Evolutionary conservation across 1,140 invertebrate genomes (phyloP).

Genomic region (Brachionus plicatilis): DNA sequence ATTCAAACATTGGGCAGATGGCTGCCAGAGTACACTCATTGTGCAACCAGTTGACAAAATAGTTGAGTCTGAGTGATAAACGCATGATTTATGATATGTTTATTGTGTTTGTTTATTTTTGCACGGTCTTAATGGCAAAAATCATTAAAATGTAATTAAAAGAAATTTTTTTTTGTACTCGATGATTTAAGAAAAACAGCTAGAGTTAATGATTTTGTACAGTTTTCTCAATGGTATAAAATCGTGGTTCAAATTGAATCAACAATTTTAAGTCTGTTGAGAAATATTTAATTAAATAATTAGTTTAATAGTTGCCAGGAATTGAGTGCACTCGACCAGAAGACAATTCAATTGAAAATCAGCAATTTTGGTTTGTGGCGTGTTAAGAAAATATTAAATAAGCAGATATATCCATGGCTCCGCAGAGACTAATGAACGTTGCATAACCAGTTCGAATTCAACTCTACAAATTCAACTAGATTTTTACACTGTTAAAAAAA

Average conservation of each 20-base stretch:
- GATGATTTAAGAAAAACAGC: background rate
- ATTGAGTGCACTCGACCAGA: background rate
- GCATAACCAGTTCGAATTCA: background rate
- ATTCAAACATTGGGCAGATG: background rate
- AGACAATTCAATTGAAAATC: background rate
- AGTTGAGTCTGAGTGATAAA: background rate
- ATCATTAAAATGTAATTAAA: conserved; percentile 21
- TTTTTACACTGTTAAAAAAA: background rate
- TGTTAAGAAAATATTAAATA: background rate
- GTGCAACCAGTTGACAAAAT: background rate
- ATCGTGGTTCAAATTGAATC: background rate
- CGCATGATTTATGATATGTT: conserved; percentile 28
- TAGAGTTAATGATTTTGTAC: background rate
- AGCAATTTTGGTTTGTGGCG: background rate
- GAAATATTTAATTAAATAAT: background rate
- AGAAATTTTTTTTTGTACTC: background rate
- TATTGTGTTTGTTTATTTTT: conserved; percentile 4
- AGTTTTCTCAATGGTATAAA: background rate
- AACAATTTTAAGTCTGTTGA: background rate
- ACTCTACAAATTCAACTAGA: background rate
- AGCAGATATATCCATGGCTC: background rate
- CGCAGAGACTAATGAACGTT: background rate
- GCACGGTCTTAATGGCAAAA: background rate
- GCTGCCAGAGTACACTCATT: background rate
- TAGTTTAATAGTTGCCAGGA: background rate